Conservation (phyloP, 2,113 vertebrate genomes). For the Neolamprologus brichardi region DNA sequence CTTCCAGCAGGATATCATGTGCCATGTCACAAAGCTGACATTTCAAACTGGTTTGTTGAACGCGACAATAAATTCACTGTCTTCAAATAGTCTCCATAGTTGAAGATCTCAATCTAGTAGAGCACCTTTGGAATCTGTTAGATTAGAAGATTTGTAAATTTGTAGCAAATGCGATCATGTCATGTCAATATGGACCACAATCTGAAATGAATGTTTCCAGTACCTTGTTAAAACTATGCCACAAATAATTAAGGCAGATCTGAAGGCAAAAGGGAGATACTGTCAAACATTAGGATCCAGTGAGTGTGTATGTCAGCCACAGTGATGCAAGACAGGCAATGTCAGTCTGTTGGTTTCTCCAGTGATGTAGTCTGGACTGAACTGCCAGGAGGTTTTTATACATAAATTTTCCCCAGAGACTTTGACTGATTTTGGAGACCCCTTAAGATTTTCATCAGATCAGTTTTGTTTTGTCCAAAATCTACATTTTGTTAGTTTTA, state of each 20-base stretch:
- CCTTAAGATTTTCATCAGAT: neutral
- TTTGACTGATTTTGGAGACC: neutral
- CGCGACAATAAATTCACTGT: accelerated
- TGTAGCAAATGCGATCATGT: neutral
- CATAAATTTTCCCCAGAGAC: neutral
- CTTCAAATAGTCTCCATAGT: neutral
- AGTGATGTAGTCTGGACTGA: neutral
- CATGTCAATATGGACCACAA: neutral
- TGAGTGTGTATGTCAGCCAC: neutral
- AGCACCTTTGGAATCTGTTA: neutral
- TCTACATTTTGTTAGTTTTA: neutral
- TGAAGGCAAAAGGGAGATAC: neutral
- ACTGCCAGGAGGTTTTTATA: neutral
- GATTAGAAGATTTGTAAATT: neutral
- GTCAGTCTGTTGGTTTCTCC: neutral
- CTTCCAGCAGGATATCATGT: neutral
- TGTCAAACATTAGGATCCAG: neutral
- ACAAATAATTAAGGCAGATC: neutral
- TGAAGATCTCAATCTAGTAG: neutral
- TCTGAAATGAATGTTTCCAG: neutral
- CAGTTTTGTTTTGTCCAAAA: neutral
- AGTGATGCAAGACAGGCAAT: neutral
- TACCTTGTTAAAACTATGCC: neutral
- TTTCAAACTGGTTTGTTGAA: neutral
- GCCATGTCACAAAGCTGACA: neutral